phyloP scores from a whole-genome alignment of 2,888 invertebrate species.

The Cheilosia pagana region DNA sequence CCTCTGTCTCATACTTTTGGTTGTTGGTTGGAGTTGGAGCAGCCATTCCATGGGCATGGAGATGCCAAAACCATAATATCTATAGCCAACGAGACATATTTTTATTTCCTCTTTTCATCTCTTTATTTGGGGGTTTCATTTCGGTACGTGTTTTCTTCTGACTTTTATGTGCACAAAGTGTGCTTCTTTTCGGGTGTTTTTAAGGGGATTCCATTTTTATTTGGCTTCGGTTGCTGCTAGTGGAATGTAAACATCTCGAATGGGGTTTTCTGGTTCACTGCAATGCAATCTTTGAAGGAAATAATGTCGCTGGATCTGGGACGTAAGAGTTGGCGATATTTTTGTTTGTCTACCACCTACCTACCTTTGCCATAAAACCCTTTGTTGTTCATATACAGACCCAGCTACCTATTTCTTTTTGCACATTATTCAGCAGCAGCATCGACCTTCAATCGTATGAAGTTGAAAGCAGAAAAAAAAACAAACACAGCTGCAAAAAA shows the following conservation, averaged over 20 bases:
- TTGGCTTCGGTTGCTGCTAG: constrained; percentile 19
- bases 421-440: constrained; percentile 17
- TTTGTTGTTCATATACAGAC: not conserved
- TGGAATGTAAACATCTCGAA: constrained; percentile 68
- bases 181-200: constrained; percentile 59
- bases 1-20: constrained; percentile 11
- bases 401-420: not conserved
- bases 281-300: constrained; percentile 54
- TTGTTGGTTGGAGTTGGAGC: constrained; percentile 7
- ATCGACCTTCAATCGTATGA: constrained; percentile 66
- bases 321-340: constrained; percentile 8
- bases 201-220: constrained; percentile 20
- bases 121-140: constrained; percentile 56
- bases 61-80: constrained; percentile 7
- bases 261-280: constrained; percentile 72
- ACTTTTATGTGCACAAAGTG: constrained; percentile 57
- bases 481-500: constrained; percentile 24
- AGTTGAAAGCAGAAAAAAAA: constrained; percentile 6
- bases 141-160: constrained; percentile 59
- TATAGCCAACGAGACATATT: constrained; percentile 69
- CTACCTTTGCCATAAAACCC: constrained; percentile 32
- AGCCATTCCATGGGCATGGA: constrained; percentile 28
- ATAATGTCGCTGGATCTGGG: constrained; percentile 8
- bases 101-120: constrained; percentile 68
- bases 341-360: constrained; percentile 16